These are phyloP conservation scores for Ceramica pisi DNA, from an alignment of 2,888 invertebrate genomes.

Conservation along the genomic window DNA sequence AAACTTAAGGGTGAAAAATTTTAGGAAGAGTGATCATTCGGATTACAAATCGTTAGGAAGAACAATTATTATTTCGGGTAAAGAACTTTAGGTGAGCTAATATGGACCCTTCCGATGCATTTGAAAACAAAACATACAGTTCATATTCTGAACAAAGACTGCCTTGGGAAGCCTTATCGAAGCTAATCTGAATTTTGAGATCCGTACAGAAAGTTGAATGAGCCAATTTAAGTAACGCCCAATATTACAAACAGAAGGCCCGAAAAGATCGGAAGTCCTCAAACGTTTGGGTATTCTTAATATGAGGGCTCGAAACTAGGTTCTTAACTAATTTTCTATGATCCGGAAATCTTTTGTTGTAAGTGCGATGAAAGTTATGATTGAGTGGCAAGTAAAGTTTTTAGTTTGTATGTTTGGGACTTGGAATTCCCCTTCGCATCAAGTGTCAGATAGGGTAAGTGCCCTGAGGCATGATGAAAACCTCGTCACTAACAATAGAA, in stretches of 20 bases:
- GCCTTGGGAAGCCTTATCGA: neutral
- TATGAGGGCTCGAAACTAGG: neutral
- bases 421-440: conserved; percentile 1
- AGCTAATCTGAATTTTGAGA: too few species aligned
- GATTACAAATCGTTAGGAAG: too few species aligned
- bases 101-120: too few species aligned
- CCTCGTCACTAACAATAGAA: conserved; percentile 30
- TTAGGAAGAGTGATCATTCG: too few species aligned
- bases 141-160: neutral
- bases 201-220: neutral
- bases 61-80: too few species aligned
- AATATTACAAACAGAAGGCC: neutral
- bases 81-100: too few species aligned
- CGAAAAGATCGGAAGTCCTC: neutral
- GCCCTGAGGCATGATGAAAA: conserved; percentile 1
- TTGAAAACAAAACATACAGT: too few species aligned
- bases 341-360: conserved; percentile 22
- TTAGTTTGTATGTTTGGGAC: neutral
- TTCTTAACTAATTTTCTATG: conserved; percentile 6
- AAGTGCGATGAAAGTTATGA: conserved; percentile 12
- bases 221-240: neutral
- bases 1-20: too few species aligned
- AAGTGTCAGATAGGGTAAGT: conserved; percentile 25
- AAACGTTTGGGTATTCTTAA: neutral
- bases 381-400: neutral